Conservation (phyloP, 2,113 vertebrate species). For the Pycnonotus jocosus region DNA sequence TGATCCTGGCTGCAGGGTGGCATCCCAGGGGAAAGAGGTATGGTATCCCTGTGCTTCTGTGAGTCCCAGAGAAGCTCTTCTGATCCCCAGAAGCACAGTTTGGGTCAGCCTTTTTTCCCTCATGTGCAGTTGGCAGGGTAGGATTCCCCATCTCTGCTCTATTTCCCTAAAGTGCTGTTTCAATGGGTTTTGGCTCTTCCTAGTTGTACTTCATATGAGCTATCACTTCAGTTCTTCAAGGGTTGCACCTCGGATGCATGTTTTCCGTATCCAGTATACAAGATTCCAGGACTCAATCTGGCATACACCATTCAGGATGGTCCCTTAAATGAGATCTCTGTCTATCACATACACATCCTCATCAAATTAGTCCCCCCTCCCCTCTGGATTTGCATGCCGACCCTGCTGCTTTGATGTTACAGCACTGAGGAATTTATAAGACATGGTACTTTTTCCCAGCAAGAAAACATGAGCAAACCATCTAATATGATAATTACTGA, state of each 20-base stretch:
- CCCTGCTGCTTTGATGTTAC: constrained; percentile 60
- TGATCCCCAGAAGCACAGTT: background rate
- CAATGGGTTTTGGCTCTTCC: background rate
- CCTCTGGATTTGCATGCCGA: background rate
- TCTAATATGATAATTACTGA: constrained; percentile 68
- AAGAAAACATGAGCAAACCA: constrained; percentile 54
- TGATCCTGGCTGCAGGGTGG: background rate
- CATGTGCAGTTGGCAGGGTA: background rate
- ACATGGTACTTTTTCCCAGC: constrained; percentile 54
- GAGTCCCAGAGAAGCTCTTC: background rate
- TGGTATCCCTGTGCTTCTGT: accelerated
- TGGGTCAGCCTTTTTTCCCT: background rate
- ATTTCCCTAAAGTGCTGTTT: background rate
- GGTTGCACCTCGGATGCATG: background rate
- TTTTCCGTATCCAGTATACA: background rate
- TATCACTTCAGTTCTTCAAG: background rate
- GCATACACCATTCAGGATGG: background rate
- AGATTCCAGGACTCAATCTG: background rate
- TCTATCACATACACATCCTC: constrained; percentile 18
- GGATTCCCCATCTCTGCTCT: background rate
- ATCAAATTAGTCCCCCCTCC: constrained; percentile 50
- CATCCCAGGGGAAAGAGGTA: background rate
- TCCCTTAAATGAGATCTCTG: constrained; percentile 24
- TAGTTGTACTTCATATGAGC: background rate
- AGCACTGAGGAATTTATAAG: constrained; percentile 53